Evolutionary conservation across 2,797 vertebrate species (phyloP).

Genomic region (Platyrinchus mystaceus): DNA sequence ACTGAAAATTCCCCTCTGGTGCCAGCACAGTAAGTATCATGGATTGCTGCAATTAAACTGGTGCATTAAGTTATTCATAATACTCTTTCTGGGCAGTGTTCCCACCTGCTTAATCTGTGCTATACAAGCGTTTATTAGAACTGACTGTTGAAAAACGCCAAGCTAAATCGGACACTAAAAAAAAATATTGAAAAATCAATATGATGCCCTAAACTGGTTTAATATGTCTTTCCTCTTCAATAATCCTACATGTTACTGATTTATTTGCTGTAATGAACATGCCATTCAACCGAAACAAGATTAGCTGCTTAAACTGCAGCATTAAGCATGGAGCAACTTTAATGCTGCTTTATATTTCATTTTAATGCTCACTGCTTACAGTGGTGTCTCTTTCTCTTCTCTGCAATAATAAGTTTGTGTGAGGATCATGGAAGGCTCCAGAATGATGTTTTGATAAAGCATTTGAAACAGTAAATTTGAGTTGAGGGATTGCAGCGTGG

Average conservation of each 20-base stretch:
- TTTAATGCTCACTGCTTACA: conserved; percentile 46
- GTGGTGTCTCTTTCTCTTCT: conserved; percentile 34
- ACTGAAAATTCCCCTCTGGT: conserved; percentile 30
- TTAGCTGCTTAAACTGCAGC: conserved; percentile 63
- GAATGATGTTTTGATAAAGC: neutral
- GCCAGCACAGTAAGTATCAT: conserved; percentile 44
- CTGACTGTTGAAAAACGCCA: conserved; percentile 74
- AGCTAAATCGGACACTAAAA: conserved; percentile 63
- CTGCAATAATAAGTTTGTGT: conserved; percentile 15
- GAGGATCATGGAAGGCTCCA: neutral
- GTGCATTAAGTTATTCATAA: conserved; percentile 67
- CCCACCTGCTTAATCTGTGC: conserved; percentile 76
- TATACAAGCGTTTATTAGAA: conserved; percentile 73
- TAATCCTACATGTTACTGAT: conserved; percentile 62
- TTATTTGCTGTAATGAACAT: conserved; percentile 70
- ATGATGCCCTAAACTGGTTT: conserved; percentile 74
- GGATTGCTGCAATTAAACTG: conserved; percentile 68
- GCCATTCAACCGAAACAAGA: conserved; percentile 70
- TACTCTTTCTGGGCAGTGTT: conserved; percentile 72
- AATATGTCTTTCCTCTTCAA: conserved; percentile 67
- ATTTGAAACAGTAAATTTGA: neutral
- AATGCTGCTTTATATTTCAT: conserved; percentile 59
- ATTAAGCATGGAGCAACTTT: conserved; percentile 33
- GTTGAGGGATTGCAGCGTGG: rapidly evolving
- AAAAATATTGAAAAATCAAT: conserved; percentile 51